phyloP scores from a whole-genome alignment of 2,888 invertebrate genomes.

The Phanerotoma sp. region DNA sequence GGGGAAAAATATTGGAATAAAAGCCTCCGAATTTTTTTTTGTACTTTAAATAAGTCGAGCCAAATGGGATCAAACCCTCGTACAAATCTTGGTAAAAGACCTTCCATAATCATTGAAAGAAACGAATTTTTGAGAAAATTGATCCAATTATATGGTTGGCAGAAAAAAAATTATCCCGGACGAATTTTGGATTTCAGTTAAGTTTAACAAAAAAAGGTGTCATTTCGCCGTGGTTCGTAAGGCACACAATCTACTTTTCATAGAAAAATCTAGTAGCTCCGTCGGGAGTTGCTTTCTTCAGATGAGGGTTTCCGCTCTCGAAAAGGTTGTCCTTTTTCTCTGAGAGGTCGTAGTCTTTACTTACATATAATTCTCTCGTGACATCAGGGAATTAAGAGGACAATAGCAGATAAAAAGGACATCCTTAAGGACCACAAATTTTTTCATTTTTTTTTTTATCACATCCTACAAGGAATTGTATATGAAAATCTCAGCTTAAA shows the following conservation, averaged over 20 bases:
- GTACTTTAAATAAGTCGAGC: too few species aligned
- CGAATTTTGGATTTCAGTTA: too few species aligned
- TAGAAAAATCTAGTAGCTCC: background rate
- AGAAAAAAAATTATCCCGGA: too few species aligned
- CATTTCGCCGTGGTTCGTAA: background rate
- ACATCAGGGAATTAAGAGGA: constrained; percentile 1
- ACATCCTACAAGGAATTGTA: background rate
- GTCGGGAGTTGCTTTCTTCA: too few species aligned
- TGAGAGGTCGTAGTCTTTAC: background rate
- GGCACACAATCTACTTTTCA: background rate
- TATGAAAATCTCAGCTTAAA: too few species aligned
- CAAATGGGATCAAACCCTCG: too few species aligned
- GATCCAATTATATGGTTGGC: constrained; percentile 2
- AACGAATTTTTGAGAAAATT: constrained; percentile 3
- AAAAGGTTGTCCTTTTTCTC: background rate
- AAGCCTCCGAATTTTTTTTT: too few species aligned
- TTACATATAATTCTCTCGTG: background rate
- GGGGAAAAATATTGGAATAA: too few species aligned
- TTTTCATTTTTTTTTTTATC: background rate
- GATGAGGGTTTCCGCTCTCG: too few species aligned
- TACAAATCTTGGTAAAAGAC: too few species aligned
- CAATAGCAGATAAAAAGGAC: background rate
- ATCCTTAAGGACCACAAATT: background rate
- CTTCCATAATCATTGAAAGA: background rate
- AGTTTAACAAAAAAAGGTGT: background rate